A percentile compares a stretch with the other conserved stretches of the same genome.
phyloP scores from a whole-genome alignment of 2,888 invertebrate genomes.

The Sphaerophoria taeniata region DNA sequence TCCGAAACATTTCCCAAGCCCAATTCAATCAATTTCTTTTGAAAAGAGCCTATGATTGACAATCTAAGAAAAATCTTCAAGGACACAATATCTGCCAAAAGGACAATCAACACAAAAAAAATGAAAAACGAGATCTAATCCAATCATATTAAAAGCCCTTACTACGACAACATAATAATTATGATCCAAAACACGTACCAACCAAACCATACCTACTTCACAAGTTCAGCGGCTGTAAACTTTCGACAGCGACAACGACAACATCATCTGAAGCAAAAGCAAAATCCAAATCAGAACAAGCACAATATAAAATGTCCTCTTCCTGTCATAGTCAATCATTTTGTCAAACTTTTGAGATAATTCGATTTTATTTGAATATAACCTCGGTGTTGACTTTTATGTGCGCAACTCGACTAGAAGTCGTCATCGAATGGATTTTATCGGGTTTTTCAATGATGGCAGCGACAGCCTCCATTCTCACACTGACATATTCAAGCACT shows the following conservation, averaged over 20 bases:
- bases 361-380: constrained; percentile 42
- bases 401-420: not conserved
- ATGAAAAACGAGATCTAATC: constrained; percentile 7
- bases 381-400: constrained; percentile 35
- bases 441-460: constrained; percentile 53
- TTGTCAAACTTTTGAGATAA: constrained; percentile 33
- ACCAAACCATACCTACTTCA: not conserved
- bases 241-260: constrained; percentile 2
- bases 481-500: constrained; percentile 51
- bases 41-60: not conserved
- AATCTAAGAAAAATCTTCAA: not conserved
- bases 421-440: constrained; percentile 34
- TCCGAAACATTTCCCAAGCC: not conserved
- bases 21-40: not conserved
- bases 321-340: not conserved
- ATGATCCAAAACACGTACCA: constrained; percentile 17
- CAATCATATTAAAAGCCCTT: constrained; percentile 25
- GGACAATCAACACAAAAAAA: constrained; percentile 12
- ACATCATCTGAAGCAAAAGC: not conserved
- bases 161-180: constrained; percentile 33
- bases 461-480: not conserved
- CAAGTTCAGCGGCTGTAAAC: constrained; percentile 10
- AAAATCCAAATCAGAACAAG: not conserved
- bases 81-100: constrained; percentile 3
- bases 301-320: constrained; percentile 15